phyloP scores from a whole-genome alignment of 2,113 vertebrate genomes.

The Callipepla squamata region DNA sequence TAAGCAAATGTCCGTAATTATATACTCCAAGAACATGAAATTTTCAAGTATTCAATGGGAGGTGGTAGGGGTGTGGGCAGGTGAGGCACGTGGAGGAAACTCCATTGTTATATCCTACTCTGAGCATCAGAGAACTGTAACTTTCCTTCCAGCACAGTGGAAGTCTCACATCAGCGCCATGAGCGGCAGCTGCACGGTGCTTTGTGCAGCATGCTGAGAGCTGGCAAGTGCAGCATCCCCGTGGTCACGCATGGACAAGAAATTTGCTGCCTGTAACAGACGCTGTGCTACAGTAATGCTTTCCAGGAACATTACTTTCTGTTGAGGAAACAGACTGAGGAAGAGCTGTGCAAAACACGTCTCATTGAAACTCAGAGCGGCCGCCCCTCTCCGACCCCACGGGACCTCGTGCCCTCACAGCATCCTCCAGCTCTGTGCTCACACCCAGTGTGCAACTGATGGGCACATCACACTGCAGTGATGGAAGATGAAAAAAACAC shows the following conservation, averaged over 20 bases:
- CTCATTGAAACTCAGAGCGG: too few species aligned
- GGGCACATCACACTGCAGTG: neutral
- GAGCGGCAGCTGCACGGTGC: too few species aligned
- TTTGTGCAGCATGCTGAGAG: rapidly evolving
- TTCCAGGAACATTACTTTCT: neutral
- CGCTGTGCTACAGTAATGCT: neutral
- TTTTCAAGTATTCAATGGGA: neutral
- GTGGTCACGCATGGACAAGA: neutral
- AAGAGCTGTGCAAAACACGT: neutral
- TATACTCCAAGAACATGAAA: neutral
- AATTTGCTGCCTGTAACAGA: neutral
- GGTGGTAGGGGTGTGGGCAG: neutral
- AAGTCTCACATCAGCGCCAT: neutral
- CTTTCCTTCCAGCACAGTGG: neutral
- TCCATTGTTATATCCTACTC: neutral
- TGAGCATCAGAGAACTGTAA: neutral
- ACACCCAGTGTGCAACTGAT: neutral
- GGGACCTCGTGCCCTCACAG: neutral
- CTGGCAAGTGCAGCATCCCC: neutral
- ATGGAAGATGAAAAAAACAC: neutral
- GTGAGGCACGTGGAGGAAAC: neutral
- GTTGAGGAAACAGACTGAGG: neutral
- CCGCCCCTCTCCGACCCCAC: neutral
- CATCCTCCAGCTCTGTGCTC: neutral
- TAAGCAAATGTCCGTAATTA: neutral